phyloP scores from a whole-genome alignment of 2,113 vertebrate species.

The Cottus gobio region DNA sequence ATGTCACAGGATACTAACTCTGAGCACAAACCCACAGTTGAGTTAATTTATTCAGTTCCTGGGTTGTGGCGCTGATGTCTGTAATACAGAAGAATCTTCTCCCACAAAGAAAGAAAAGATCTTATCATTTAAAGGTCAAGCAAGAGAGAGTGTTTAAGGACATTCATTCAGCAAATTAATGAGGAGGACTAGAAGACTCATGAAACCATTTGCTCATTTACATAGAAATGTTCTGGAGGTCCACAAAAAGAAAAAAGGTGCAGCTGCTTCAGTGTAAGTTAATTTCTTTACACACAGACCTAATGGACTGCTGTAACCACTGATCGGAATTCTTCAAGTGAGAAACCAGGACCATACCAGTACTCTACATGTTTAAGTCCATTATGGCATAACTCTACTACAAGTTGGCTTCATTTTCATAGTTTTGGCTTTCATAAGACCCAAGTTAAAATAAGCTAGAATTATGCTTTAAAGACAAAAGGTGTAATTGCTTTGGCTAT shows the following conservation, averaged over 20 bases:
- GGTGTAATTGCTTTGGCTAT: background rate
- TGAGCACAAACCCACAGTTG: background rate
- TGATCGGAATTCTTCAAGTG: background rate
- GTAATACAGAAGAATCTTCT: background rate
- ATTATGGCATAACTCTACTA: background rate
- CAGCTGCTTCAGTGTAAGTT: background rate
- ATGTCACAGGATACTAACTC: slow-evolving; percentile 16
- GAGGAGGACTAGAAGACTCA: background rate
- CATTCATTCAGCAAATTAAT: background rate
- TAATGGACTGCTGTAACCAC: background rate
- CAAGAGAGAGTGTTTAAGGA: background rate
- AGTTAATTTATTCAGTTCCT: background rate
- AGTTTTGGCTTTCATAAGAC: background rate
- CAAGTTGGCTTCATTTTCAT: background rate
- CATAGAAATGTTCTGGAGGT: background rate
- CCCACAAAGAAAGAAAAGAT: background rate
- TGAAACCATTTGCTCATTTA: background rate
- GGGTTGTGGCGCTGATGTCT: background rate
- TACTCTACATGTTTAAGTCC: background rate
- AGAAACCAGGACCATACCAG: background rate
- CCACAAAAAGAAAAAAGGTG: background rate
- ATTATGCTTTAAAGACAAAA: background rate
- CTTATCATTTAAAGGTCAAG: background rate
- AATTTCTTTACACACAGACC: background rate
- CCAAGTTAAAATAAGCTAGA: background rate